These are phyloP conservation scores for Heterohyrax brucei DNA, from an alignment of 2,797 vertebrate genomes.

Conservation along the genomic window DNA sequence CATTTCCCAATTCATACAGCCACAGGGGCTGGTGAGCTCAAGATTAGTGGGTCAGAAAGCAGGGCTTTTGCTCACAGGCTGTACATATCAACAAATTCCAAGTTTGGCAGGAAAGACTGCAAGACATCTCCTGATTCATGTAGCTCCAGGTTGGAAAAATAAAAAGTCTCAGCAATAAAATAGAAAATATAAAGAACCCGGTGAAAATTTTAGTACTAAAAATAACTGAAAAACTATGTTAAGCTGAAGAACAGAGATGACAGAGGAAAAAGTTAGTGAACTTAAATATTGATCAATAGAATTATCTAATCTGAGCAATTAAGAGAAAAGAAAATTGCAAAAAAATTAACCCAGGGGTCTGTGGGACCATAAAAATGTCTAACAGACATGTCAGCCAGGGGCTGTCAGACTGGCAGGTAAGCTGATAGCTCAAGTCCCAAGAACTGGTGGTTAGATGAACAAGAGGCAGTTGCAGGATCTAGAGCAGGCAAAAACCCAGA, in stretches of 20 bases:
- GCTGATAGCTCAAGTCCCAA: no score
- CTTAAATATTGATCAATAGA: not conserved
- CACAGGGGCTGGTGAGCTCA: no score
- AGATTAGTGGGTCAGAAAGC: no score
- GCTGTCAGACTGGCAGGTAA: no score
- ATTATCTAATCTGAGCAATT: constrained; percentile 8
- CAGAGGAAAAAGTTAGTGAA: not conserved
- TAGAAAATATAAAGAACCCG: constrained; percentile 5
- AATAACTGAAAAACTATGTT: constrained; percentile 42
- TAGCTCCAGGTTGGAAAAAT: not conserved
- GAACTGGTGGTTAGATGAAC: no score
- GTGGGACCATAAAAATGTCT: not conserved
- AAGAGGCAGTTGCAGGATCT: no score
- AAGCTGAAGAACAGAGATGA: not conserved
- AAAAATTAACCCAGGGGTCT: not conserved
- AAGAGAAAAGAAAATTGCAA: constrained; percentile 12
- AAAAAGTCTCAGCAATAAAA: not conserved
- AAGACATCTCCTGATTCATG: no score
- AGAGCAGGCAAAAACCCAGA: no score
- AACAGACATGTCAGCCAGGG: not conserved
- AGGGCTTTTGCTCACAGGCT: no score
- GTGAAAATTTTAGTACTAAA: constrained; percentile 18
- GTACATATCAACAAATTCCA: no score
- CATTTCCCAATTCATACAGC: no score
- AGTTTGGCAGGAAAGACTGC: no score